Evolutionary conservation across 2,113 vertebrate genomes (phyloP).

Genomic region (Copsychus sechellarum): DNA sequence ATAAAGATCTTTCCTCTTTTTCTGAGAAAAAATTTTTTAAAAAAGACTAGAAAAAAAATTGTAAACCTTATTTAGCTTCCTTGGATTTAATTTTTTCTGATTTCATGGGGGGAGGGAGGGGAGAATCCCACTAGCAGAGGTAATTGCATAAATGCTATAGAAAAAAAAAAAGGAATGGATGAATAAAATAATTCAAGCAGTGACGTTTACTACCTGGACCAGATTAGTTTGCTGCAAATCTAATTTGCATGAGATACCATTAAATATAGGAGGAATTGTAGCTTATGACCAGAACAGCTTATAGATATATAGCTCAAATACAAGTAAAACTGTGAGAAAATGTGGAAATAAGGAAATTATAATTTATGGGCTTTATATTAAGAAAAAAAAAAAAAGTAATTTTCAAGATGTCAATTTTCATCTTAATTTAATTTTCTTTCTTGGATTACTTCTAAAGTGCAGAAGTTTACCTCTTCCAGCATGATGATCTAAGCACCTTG

Average conservation of each 20-base stretch:
- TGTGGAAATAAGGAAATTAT: slow-evolving; percentile 9
- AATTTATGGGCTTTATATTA: neutral
- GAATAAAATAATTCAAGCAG: slow-evolving; percentile 61
- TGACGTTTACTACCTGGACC: slow-evolving; percentile 59
- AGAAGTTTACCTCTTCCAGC: neutral
- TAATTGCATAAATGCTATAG: slow-evolving; percentile 59
- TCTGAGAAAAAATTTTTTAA: neutral
- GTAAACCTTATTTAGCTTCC: slow-evolving; percentile 31
- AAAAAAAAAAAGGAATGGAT: slow-evolving; percentile 29
- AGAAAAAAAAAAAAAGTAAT: neutral
- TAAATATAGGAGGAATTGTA: slow-evolving; percentile 31
- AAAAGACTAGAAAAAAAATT: neutral
- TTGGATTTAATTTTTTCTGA: slow-evolving; percentile 66
- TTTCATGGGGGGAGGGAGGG: slow-evolving; percentile 54
- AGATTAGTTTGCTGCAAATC: slow-evolving; percentile 54
- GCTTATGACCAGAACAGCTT: slow-evolving; percentile 9
- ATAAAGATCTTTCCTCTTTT: neutral
- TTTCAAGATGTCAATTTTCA: neutral
- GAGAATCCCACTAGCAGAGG: slow-evolving; percentile 28
- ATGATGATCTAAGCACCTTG: neutral
- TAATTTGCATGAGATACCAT: slow-evolving; percentile 54
- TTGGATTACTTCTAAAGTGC: neutral
- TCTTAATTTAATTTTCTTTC: slow-evolving; percentile 3
- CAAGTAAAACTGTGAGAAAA: neutral
- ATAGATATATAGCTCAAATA: neutral